Evolutionary conservation across 2,888 invertebrate species (phyloP).

Genomic region (Vanessa cardui): DNA sequence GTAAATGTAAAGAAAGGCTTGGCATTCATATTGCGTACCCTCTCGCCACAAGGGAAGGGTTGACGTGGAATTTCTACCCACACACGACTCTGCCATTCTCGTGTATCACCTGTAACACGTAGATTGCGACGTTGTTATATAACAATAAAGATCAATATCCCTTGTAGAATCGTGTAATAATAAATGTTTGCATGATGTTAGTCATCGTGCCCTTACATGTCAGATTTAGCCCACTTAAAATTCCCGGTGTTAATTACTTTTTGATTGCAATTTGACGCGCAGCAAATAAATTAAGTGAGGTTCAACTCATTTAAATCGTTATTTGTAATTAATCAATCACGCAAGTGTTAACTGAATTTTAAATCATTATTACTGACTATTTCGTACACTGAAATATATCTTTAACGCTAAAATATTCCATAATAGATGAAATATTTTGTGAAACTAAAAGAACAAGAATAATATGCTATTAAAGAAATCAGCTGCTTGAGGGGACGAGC

Average conservation of each 20-base stretch:
- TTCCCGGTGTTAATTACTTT: conserved; percentile 47
- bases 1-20: conserved; percentile 54
- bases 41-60: conserved; percentile 60
- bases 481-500: conserved; percentile 63
- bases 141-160: conserved; percentile 24
- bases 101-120: conserved; percentile 41
- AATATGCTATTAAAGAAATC: conserved; percentile 63
- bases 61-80: conserved; percentile 52
- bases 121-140: conserved; percentile 25
- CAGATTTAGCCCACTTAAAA: conserved; percentile 41
- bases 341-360: no score
- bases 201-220: conserved; percentile 37
- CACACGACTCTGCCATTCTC: conserved; percentile 22
- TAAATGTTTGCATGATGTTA: conserved; percentile 27
- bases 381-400: no score
- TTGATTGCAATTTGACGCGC: conserved; percentile 52
- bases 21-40: conserved; percentile 58
- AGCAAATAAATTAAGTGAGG: conserved; percentile 26
- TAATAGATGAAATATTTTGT: conserved; percentile 23
- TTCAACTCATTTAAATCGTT: not conserved
- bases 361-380: no score
- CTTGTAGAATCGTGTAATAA: conserved; percentile 15
- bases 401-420: not conserved
- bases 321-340: not conserved
- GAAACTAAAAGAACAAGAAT: conserved; percentile 34